Percentiles rank a stretch among this genome's conserved stretches.
phyloP scores from a whole-genome alignment of 2,888 invertebrate genomes.

The Sepioteuthis lessoniana region DNA sequence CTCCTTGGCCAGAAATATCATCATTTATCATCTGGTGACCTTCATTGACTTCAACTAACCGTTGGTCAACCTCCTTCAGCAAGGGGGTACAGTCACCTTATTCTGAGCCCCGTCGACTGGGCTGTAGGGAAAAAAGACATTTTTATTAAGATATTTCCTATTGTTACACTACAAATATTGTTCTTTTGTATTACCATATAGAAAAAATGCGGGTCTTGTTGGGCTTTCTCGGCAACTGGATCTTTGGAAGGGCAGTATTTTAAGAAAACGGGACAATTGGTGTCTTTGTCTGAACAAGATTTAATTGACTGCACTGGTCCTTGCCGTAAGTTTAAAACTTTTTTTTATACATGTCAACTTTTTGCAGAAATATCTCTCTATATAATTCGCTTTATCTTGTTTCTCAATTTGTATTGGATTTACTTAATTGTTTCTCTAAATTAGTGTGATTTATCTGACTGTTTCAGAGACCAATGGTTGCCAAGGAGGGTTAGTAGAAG shows the following conservation, averaged over 20 bases:
- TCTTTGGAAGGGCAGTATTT: conserved; percentile 36
- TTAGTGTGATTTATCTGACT: not conserved
- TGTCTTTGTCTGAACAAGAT: conserved; percentile 44
- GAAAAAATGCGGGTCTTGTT: conserved; percentile 39
- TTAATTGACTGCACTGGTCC: not conserved
- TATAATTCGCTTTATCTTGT: not conserved
- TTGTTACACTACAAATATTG: not conserved
- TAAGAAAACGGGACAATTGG: conserved; percentile 38
- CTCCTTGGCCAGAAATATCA: too few species aligned
- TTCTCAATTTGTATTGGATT: not conserved
- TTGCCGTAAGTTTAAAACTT: not conserved
- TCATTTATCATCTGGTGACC: too few species aligned
- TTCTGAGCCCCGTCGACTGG: too few species aligned
- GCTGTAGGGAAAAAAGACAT: too few species aligned
- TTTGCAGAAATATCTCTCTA: not conserved
- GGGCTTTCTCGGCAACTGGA: conserved; percentile 47
- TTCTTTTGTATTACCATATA: not conserved
- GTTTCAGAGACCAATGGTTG: conserved; percentile 56
- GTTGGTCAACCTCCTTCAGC: too few species aligned
- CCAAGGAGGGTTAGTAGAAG: conserved; percentile 63
- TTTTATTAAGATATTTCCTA: not conserved
- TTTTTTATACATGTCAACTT: not conserved
- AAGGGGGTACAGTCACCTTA: too few species aligned
- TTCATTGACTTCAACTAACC: too few species aligned
- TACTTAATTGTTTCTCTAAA: too few species aligned